Percentiles rank a stretch among this genome's conserved stretches.
These are phyloP conservation scores for Callipepla californica DNA, from an alignment of 2,113 vertebrate species.

Conservation along the genomic window DNA sequence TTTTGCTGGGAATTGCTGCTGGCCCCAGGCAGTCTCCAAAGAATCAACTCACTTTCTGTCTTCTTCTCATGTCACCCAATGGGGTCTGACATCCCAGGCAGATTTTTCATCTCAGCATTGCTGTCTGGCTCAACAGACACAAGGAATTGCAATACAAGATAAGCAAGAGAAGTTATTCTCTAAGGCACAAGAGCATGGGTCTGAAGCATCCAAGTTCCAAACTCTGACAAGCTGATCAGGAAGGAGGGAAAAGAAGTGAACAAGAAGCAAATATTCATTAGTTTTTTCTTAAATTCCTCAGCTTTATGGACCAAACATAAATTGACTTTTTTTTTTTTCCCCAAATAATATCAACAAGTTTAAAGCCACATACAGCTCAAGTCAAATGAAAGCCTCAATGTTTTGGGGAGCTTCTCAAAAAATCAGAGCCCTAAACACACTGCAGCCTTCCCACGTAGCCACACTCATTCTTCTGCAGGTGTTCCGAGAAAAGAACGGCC, in stretches of 20 bases:
- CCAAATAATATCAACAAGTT: neutral
- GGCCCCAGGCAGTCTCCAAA: neutral
- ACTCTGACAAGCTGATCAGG: neutral
- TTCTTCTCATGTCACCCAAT: neutral
- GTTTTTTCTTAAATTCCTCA: neutral
- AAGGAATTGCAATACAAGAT: neutral
- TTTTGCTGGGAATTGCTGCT: neutral
- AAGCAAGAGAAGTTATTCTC: neutral
- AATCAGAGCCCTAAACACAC: neutral
- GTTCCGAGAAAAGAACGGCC: neutral
- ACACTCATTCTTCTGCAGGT: neutral
- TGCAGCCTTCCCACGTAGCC: neutral
- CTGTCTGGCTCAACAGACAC: neutral
- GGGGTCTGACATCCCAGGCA: neutral
- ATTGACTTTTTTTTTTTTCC: neutral
- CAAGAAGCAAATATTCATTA: neutral
- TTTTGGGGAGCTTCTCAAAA: neutral
- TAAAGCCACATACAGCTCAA: neutral
- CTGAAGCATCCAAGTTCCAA: neutral
- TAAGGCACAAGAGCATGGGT: neutral
- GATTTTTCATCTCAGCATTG: neutral
- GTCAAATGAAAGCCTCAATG: neutral
- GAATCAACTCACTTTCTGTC: neutral
- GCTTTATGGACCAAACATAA: neutral
- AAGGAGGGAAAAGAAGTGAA: neutral